A percentile compares a stretch with the other conserved stretches of the same genome.
Evolutionary conservation across 2,113 vertebrate genomes (phyloP).

Genomic region (Halichoerus grypus): DNA sequence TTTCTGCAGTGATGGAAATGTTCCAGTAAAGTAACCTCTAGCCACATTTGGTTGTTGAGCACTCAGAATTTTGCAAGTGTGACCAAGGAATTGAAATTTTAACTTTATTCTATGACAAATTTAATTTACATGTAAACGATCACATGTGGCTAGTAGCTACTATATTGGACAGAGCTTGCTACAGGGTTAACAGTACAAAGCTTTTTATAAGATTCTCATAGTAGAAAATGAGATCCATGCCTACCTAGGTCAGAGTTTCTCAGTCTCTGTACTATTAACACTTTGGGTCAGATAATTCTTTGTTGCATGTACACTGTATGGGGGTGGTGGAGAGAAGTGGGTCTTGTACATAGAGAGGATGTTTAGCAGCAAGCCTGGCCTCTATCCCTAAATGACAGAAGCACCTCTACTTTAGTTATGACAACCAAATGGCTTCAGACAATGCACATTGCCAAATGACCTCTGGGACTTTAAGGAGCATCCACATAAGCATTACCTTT

Average conservation of each 20-base stretch:
- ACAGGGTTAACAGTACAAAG: background rate
- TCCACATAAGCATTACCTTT: background rate
- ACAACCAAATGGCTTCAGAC: background rate
- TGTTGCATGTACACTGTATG: background rate
- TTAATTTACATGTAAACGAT: conserved; percentile 40
- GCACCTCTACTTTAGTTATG: background rate
- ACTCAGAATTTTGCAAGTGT: background rate
- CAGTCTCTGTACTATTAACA: background rate
- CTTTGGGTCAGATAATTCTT: background rate
- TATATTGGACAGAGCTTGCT: background rate
- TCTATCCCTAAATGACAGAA: background rate
- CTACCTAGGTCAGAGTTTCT: background rate
- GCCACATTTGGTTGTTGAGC: background rate
- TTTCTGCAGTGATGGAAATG: background rate
- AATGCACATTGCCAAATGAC: background rate
- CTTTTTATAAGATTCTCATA: background rate
- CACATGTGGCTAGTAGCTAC: background rate
- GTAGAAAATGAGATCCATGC: background rate
- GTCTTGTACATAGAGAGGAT: background rate
- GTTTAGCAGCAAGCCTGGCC: background rate
- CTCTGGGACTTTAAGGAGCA: background rate
- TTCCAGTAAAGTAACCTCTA: background rate
- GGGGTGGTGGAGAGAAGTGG: too few relatives aligned
- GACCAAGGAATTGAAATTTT: background rate
- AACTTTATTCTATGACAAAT: conserved; percentile 21